These are phyloP conservation scores for Halictus quadricinctus DNA, from an alignment of 2,888 invertebrate species.

Conservation along the genomic window DNA sequence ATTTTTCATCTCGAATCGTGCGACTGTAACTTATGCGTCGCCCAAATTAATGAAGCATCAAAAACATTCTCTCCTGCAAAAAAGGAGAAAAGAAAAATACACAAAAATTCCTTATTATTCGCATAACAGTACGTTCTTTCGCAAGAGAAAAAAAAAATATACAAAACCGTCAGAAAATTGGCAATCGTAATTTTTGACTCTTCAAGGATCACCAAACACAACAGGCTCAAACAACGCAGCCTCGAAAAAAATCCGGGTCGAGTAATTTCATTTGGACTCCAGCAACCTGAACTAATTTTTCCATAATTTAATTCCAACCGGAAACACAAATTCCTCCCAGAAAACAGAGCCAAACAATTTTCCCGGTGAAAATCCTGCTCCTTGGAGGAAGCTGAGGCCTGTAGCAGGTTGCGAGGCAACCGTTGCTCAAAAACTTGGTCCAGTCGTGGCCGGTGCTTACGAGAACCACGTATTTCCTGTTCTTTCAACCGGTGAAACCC, in stretches of 20 bases:
- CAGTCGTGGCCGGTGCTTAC: neutral
- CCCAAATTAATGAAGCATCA: too few relatives aligned
- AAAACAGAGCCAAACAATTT: neutral
- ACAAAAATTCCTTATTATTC: too few relatives aligned
- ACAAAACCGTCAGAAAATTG: neutral
- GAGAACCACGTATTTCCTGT: slow-evolving; percentile 7
- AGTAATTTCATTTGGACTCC: neutral
- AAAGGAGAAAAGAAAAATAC: too few relatives aligned
- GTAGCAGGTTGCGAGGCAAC: neutral
- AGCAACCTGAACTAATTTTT: neutral
- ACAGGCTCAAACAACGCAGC: neutral
- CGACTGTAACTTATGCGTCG: too few relatives aligned
- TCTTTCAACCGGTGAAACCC: neutral
- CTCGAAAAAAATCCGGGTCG: neutral
- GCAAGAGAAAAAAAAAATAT: too few relatives aligned
- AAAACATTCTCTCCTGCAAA: too few relatives aligned
- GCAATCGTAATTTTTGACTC: neutral
- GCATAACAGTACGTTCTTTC: neutral
- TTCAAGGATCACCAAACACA: neutral
- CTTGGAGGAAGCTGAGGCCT: neutral
- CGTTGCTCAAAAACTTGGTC: slow-evolving; percentile 9
- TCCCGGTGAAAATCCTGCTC: neutral
- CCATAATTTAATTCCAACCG: neutral
- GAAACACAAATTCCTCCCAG: neutral
- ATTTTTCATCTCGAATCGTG: too few relatives aligned